phyloP scores from a whole-genome alignment of 2,113 vertebrate species.

The Corythaeola cristata region DNA sequence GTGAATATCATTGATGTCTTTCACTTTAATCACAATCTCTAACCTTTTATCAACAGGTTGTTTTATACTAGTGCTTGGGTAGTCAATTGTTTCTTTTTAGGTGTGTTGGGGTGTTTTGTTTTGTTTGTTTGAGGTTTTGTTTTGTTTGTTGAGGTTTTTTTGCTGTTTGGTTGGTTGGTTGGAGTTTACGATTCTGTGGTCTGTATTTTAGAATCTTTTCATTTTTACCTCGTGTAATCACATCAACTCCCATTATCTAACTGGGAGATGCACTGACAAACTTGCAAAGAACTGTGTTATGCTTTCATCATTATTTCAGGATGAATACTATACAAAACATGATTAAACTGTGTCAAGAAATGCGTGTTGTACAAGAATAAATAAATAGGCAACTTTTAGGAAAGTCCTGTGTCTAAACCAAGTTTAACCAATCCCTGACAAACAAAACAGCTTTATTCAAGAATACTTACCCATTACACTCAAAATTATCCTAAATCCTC shows the following conservation, averaged over 20 bases:
- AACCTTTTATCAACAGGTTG: not conserved
- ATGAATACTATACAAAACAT: not conserved
- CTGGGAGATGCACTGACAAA: not conserved
- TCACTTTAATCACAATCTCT: not conserved
- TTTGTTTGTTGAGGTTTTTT: not conserved
- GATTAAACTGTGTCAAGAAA: not conserved
- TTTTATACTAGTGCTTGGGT: too few relatives aligned
- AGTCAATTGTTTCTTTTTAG: not conserved
- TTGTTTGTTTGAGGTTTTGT: not conserved
- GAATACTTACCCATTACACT: constrained; percentile 1
- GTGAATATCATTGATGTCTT: not conserved
- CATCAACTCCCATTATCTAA: constrained; percentile 1
- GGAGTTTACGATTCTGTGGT: not conserved
- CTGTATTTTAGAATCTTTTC: not conserved
- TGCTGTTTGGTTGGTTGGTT: too few relatives aligned
- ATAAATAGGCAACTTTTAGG: not conserved
- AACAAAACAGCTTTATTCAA: constrained; percentile 10
- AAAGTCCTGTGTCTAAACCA: not conserved
- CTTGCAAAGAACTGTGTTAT: not conserved
- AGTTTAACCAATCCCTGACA: constrained; percentile 1
- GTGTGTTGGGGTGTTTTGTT: too few relatives aligned
- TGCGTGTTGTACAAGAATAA: not conserved
- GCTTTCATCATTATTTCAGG: not conserved
- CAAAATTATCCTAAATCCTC: constrained; percentile 38
- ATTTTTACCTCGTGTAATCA: constrained; percentile 9